Percentiles rank a stretch among this genome's conserved stretches.
These are phyloP conservation scores for Ylistrum balloti DNA, from an alignment of 1,140 invertebrate species.

Conservation along the genomic window DNA sequence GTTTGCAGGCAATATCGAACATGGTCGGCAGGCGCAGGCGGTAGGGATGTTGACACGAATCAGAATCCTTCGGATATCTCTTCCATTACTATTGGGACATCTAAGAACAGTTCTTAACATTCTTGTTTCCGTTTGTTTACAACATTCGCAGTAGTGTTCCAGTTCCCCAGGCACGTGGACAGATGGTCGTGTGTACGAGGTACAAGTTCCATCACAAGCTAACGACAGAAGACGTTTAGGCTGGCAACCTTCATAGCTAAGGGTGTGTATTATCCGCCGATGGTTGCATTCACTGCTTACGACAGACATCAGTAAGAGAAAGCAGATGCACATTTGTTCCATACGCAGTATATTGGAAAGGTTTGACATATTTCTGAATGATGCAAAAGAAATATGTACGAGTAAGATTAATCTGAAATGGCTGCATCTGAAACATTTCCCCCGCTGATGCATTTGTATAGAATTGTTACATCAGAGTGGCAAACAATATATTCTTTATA, in stretches of 20 bases:
- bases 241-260: slow-evolving; percentile 43
- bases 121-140: slow-evolving; percentile 44
- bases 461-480: too few relatives aligned
- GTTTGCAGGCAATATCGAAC: slow-evolving; percentile 41
- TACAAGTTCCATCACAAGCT: slow-evolving; percentile 49
- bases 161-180: neutral
- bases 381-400: too few relatives aligned
- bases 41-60: slow-evolving; percentile 39
- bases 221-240: slow-evolving; percentile 38
- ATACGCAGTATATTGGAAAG: neutral
- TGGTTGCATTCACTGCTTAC: slow-evolving; percentile 31
- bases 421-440: too few relatives aligned
- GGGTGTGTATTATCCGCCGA: slow-evolving; percentile 32
- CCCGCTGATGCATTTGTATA: too few relatives aligned
- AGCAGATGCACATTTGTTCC: neutral
- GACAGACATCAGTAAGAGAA: neutral
- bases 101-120: neutral
- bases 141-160: slow-evolving; percentile 45
- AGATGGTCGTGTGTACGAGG: slow-evolving; percentile 46
- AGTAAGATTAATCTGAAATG: too few relatives aligned
- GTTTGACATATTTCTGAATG: neutral
- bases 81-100: slow-evolving; percentile 4
- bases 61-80: neutral
- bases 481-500: too few relatives aligned
- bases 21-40: slow-evolving; percentile 45